phyloP scores from a whole-genome alignment of 2,797 vertebrate genomes.

The Sebastes nivosus region DNA sequence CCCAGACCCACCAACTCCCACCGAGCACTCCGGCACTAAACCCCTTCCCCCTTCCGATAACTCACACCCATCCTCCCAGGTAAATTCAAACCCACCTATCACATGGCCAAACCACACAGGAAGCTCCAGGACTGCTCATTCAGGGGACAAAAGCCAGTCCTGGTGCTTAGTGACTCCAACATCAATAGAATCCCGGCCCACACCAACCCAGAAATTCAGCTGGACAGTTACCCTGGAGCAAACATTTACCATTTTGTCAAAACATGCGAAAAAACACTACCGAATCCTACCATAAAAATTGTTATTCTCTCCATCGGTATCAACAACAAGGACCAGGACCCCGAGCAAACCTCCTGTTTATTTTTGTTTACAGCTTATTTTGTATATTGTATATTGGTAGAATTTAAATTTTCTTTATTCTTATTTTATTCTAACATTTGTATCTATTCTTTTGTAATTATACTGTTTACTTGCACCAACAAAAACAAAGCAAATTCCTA shows the following conservation, averaged over 20 bases:
- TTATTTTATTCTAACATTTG: too few relatives aligned
- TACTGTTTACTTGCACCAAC: too few relatives aligned
- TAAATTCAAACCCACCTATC: background rate
- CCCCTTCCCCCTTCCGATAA: too few relatives aligned
- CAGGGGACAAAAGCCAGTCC: background rate
- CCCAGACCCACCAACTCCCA: background rate
- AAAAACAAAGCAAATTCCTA: too few relatives aligned
- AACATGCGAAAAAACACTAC: background rate
- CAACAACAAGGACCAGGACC: background rate
- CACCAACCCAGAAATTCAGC: background rate
- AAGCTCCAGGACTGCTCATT: background rate
- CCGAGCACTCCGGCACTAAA: background rate
- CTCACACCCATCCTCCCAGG: background rate
- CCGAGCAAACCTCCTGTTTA: background rate
- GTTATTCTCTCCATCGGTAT: background rate
- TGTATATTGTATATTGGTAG: too few relatives aligned
- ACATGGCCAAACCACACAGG: too few relatives aligned
- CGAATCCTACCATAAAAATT: background rate
- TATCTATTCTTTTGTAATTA: too few relatives aligned
- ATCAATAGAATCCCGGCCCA: background rate
- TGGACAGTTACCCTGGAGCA: background rate
- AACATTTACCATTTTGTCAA: background rate
- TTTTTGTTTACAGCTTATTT: too few relatives aligned
- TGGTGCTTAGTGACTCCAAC: background rate
- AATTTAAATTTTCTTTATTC: too few relatives aligned